Conservation (phyloP, 2,113 vertebrate species). For the Ranitomeya variabilis region DNA sequence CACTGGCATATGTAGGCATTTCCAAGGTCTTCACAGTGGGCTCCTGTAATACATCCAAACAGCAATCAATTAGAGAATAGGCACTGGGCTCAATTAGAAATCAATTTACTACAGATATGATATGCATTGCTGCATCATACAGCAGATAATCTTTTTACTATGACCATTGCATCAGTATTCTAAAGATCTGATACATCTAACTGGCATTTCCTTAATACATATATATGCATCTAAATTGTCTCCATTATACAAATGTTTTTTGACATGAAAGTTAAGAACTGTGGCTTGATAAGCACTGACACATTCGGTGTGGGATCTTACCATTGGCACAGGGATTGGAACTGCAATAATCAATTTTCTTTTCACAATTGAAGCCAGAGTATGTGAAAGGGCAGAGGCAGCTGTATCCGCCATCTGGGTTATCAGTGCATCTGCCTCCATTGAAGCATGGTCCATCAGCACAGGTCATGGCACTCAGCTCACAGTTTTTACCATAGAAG, state of each 20-base stretch:
- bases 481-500: conserved; percentile 93
- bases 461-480: conserved; percentile 93
- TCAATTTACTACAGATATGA: not conserved
- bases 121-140: not conserved
- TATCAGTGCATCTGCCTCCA: conserved; percentile 84
- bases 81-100: not conserved
- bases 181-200: not conserved
- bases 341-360: conserved; percentile 93
- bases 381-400: conserved; percentile 88
- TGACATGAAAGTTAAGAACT: not conserved
- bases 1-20: conserved; percentile 93
- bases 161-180: not conserved
- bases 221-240: not conserved
- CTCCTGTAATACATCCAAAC: conserved; percentile 73
- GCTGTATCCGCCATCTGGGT: conserved; percentile 89
- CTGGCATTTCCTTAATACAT: not conserved
- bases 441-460: conserved; percentile 96
- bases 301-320: conserved; percentile 61
- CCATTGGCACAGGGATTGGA: conserved; percentile 92
- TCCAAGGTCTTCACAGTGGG: conserved; percentile 88
- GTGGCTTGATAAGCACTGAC: not conserved
- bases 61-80: conserved; percentile 20
- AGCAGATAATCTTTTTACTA: not conserved
- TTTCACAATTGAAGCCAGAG: conserved; percentile 97
- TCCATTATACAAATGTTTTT: not conserved